Conservation (phyloP, 2,888 invertebrate species). For the Scaptomyza reducta region DNA sequence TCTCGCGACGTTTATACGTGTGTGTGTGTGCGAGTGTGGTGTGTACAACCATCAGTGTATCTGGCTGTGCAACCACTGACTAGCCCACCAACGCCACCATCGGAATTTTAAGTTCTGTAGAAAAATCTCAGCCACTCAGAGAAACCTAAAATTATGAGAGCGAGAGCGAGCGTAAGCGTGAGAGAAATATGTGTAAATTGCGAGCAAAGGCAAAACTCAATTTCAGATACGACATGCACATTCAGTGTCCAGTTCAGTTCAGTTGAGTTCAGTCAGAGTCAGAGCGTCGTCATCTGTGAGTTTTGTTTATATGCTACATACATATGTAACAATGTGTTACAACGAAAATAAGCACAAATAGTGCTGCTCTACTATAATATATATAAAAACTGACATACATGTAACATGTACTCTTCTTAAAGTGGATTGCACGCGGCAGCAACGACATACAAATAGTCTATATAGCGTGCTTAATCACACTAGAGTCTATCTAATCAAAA, state of each 20-base stretch:
- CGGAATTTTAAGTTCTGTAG: conserved; percentile 71
- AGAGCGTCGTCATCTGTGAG: conserved; percentile 76
- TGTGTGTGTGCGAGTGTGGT: conserved; percentile 3
- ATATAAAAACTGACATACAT: conserved; percentile 14
- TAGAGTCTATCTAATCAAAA: conserved; percentile 29
- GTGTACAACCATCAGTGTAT: not conserved
- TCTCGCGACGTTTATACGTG: conserved; percentile 9
- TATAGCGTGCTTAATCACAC: conserved; percentile 6
- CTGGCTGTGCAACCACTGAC: conserved; percentile 62
- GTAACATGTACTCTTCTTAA: conserved; percentile 6
- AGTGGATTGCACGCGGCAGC: conserved; percentile 19
- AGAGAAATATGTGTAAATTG: conserved; percentile 7
- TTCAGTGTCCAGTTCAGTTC: conserved; percentile 71
- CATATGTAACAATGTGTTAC: conserved; percentile 48
- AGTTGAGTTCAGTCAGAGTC: conserved; percentile 77
- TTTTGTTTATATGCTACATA: conserved; percentile 73
- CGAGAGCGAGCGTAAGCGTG: not conserved
- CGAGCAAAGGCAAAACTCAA: conserved; percentile 51
- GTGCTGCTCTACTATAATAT: conserved; percentile 26
- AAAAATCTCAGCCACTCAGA: conserved; percentile 57
- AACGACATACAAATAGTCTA: conserved; percentile 1
- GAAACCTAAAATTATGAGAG: conserved; percentile 8
- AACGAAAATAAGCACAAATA: conserved; percentile 53
- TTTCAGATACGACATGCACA: conserved; percentile 52
- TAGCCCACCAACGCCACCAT: conserved; percentile 52